Evolutionary conservation across 2,888 invertebrate species (phyloP), one percentile per base, ranked within the genome.

Genomic region (Antheraea yamamai): DNA sequence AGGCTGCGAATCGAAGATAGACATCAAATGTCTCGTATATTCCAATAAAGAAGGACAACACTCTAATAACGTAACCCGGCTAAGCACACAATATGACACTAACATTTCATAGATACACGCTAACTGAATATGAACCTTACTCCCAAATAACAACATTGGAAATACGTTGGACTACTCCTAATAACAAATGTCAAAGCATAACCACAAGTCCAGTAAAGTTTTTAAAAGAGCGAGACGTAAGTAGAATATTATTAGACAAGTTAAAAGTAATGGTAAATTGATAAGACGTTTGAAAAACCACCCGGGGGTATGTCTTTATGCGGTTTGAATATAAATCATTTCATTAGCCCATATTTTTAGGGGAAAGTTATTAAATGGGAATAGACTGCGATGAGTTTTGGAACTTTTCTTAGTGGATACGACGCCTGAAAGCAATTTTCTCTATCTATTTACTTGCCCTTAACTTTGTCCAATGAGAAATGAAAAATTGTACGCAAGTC

Each of bases 1-100:
- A 61, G 23, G 61, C 23, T 47, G 71, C 16, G 35, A 23, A 61
- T 12, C 10, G 23, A 61, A 78, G 77, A 81, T 82, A 75, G 78
- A 81, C 78, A 77, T 83, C 80, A 79, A 84, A 77, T 82, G 87
- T 84, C 85, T 88, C 91, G 88, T 91, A 92, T 89, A 90, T 90
- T 90, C 91, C 90, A 92, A 92, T 92, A 92, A 91, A 91, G 91
- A 91, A 91, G 87, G 91, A 91, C 92, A 91, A 89, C 88, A 82
- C 90, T 89, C 89, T 90, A 92, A 92, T 92, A 92, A 90, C 90
- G 85, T 86, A 89, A 88, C 90, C 91, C 89, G 78, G 89, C 87
- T 90, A 91, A 91, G 90, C 91, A 88, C 88, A 90, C 89, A 85
- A 88, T 89, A 91, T 91, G 91, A 90, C 91, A 91, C 91, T 90